Evolutionary conservation across 2,888 invertebrate species (phyloP), one percentile per base, ranked within the genome.

Genomic region (Fabriciana adippe): DNA sequence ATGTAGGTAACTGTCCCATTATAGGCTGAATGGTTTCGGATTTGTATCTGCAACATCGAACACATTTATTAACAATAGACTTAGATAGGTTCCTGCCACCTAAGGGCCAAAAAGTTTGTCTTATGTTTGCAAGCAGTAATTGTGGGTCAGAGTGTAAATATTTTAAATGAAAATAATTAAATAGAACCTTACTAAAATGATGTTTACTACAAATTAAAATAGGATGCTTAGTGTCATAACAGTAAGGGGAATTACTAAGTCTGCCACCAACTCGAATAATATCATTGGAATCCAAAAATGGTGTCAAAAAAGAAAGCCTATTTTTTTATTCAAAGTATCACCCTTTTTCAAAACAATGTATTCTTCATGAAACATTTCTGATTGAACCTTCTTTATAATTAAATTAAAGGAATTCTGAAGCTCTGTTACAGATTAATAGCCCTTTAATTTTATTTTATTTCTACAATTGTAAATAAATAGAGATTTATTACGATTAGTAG

Each of bases 251-350:
- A 47, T 67, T 67, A 15, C 48, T 35, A 6, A 67, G 56, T 15
- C 56, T 45, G 13, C 67, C 62, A 26, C 67, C 62, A 47, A 67
- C 63, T n/a, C 63, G 56, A 31, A 67, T 53, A 4, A 67, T 6
- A 15, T 47, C 6, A 47, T 63, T 48, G 15, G 35, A n/a, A 57
- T 67, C 62, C 3, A 67, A 8, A 53, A 67, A 67, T 0, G 63
- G 57, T 47, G 63, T 47, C 41, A 66, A 56, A 6, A 50, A 21
- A 18, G 15, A 8, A 14, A 66, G 21, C 45, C 51, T 61, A 21
- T 56, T 62, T 62, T 67, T n/a, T 13, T 15, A 31, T 53, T 53
- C 18, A 67, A 31, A n/a, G 47, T 13, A 41, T 62, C 53, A 53
- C 50, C 54, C 0, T 35, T n/a, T 35, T 45, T 48, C 13, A 62